Conservation (phyloP, 2,888 invertebrate genomes). For the Candidula unifasciata region DNA sequence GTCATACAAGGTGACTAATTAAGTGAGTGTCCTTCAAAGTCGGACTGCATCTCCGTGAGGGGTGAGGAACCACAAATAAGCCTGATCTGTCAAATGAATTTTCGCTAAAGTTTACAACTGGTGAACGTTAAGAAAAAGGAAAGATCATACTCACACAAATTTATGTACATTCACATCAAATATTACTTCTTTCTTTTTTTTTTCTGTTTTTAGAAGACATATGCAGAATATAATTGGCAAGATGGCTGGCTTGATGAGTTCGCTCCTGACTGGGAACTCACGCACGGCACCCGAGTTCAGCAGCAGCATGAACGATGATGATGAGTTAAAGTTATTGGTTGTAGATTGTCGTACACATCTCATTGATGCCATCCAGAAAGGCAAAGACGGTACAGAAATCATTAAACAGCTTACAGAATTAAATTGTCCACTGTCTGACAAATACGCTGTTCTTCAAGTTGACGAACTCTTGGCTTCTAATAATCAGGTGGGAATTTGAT, state of each 20-base stretch:
- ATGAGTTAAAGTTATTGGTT: conserved; percentile 5
- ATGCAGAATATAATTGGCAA: conserved; percentile 33
- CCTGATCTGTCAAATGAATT: too few relatives aligned
- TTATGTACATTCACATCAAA: not conserved
- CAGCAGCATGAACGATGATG: not conserved
- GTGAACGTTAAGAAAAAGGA: too few relatives aligned
- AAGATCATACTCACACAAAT: too few relatives aligned
- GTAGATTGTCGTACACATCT: conserved; percentile 32
- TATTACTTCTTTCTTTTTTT: not conserved
- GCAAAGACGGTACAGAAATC: conserved; percentile 20
- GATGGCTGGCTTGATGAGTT: conserved; percentile 12
- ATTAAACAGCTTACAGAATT: conserved; percentile 46
- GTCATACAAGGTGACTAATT: too few relatives aligned
- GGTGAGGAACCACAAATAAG: too few relatives aligned
- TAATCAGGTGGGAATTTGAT: conserved; percentile 43
- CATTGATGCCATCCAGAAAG: conserved; percentile 30
- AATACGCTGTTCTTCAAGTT: conserved; percentile 52
- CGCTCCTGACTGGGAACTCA: not conserved
- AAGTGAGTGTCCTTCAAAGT: too few relatives aligned
- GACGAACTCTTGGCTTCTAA: conserved; percentile 48
- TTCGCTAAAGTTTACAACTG: too few relatives aligned
- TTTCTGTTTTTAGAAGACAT: not conserved
- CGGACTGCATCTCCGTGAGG: too few relatives aligned
- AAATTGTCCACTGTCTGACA: conserved; percentile 49
- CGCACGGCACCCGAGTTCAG: not conserved